A percentile compares a stretch with the other conserved stretches of the same genome.
These are phyloP conservation scores for Diplogasteroides magnus DNA, from an alignment of 1,140 invertebrate species.

Conservation along the genomic window DNA sequence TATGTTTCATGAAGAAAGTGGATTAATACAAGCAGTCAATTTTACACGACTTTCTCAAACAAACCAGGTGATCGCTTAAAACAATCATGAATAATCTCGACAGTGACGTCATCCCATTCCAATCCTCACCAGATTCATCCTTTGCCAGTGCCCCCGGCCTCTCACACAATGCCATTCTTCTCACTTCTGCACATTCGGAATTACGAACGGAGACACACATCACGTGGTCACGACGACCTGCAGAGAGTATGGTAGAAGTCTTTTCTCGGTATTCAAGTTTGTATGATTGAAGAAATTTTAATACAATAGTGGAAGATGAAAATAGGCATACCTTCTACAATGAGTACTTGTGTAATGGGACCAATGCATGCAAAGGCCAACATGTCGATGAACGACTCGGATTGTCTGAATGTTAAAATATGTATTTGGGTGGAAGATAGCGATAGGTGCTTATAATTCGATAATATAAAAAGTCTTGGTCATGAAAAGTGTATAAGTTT, in stretches of 20 bases:
- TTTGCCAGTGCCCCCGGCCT: conserved; percentile 27
- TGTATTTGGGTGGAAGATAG: too few species aligned
- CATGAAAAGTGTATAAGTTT: not conserved
- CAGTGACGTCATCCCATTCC: conserved; percentile 10
- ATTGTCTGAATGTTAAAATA: conserved; percentile 10
- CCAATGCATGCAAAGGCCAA: conserved; percentile 28
- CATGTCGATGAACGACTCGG: conserved; percentile 25
- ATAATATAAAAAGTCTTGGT: not conserved
- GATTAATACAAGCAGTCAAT: conserved; percentile 20
- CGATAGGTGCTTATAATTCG: not conserved
- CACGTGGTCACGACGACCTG: conserved; percentile 24
- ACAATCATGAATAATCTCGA: conserved; percentile 8
- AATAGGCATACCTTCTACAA: conserved; percentile 22
- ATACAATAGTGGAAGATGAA: not conserved
- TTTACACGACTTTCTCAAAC: conserved; percentile 16
- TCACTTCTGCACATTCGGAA: conserved; percentile 27
- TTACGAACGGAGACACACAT: conserved; percentile 23
- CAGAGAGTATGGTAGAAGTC: too few species aligned
- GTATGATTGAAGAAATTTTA: not conserved
- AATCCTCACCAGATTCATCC: conserved; percentile 26
- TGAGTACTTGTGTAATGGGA: conserved; percentile 29
- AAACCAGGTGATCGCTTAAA: conserved; percentile 9
- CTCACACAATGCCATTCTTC: conserved; percentile 33
- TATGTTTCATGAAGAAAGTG: not conserved
- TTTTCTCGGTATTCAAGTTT: too few species aligned